Evolutionary conservation across 1,140 invertebrate genomes (phyloP), one percentile per base, ranked within the genome.

Genomic region (Teleogryllus occipitalis): DNA sequence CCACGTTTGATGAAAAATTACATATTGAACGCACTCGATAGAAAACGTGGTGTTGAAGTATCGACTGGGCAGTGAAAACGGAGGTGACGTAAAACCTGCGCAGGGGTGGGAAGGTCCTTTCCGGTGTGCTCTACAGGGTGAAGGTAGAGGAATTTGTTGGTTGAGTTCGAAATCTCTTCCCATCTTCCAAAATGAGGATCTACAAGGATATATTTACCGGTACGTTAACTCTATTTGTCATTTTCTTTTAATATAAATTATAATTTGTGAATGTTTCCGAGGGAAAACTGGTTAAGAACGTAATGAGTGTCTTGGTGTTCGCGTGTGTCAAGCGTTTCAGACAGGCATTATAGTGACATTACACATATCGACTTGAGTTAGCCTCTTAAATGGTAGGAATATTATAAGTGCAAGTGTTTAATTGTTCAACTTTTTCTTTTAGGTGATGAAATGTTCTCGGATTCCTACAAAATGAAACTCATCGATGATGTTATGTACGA

Each of bases 381-480:
- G 27, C 27, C 27, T 39, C 1, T 39, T 1, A 39, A 39, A 2
- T 39, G 27, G 27, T 39, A 39, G 1, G 27, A 39, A 39, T 39
- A 39, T 39, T 39, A 39, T 5, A 39, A 39, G 27, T 39, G 27
- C 27, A 39, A 39, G 27, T 48, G 12, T 48, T 22, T 4, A 47
- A 48, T 15, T 78, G 46, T 47, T 47, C 8, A 74, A 72, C 8
- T 76, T 27, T 76, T 14, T 79, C 8, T 90, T 89, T 85, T 88
- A 95, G 96, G 96, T 83, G 97, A 99, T 87, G 97, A 99, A 88
- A 96, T 99, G 93, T 98, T 98, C 89, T 97, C 97, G 65, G 97
- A 99, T 87, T 94, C 95, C n/a, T 98, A 96, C 86, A 98, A 95
- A 88, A 92, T 97, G 80, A 97, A 98, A 86, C 87, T 98, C 76